Base-by-base conservation (phyloP, 1,140 invertebrate species). In the Drosophila guanche region DNA sequence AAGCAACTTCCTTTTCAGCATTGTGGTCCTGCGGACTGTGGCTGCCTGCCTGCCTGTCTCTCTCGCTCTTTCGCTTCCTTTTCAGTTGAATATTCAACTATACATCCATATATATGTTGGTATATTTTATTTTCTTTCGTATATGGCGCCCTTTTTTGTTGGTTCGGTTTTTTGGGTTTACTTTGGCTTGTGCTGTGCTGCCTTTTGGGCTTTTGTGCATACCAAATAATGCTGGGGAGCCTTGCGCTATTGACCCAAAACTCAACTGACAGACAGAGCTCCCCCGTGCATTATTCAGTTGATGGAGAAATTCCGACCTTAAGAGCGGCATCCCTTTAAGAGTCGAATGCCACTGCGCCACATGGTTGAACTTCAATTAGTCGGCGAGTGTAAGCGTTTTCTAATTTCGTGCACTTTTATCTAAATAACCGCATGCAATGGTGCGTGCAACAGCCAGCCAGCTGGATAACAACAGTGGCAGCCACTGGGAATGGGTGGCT, bases 1-100 rank as follows among this genome's bases (percentile, higher is more conserved):
- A 89, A 89, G 79, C 76, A 84, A 84, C 85, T 89, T 89, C 79
- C 85, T 77, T 80, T 86, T 80, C 68, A 80, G 58, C 80, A 80
- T 76, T 84, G 76, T 62, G 76, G 66, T 85, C 50, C 48, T 47
- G 6, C 45, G 60, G 43, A 57, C 61, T 54, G 76, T 58, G 50
- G 50, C 66, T 46, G 41, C 23, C 41, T 52, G 25, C 16, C 52
- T 47, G 37, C 46, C 16, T 51, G 14, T 14, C 40, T 57, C 42
- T 65, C 41, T 50, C 62, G 48, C 41, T 54, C 16, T 55, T 69
- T 53, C 48, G 55, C 47, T 69, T 56, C 51, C 43, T 47, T 69
- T 69, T 68, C 33, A 37, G 63, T 48, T 69, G 42, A n/a, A 33
- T 47, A 37, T 58, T 43, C 27, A 48, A 42, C 14, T 33, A 16